Percentiles rank a stretch among this genome's conserved stretches.
phyloP scores from a whole-genome alignment of 2,113 vertebrate genomes.

The Paramormyrops kingsleyae region DNA sequence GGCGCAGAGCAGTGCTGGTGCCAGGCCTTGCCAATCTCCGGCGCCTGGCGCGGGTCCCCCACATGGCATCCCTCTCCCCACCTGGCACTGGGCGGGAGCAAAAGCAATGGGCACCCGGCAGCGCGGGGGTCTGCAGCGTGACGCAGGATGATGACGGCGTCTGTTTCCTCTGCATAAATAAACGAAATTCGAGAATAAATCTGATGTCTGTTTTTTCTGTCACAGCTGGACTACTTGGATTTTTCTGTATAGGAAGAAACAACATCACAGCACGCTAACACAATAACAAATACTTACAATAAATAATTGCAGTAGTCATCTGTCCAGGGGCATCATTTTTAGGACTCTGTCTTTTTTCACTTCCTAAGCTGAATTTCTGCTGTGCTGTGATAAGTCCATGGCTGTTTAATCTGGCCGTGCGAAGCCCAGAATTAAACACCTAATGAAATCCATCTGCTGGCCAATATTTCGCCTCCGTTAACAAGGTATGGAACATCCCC shows the following conservation, averaged over 20 bases:
- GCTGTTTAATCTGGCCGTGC: background rate
- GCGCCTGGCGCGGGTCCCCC: constrained; percentile 16
- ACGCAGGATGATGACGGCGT: background rate
- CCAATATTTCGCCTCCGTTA: background rate
- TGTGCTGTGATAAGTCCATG: background rate
- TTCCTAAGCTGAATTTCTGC: background rate
- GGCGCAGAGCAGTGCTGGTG: constrained; percentile 15
- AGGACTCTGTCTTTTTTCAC: background rate
- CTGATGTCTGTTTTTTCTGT: background rate
- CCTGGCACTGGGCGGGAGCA: background rate
- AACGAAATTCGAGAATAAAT: background rate
- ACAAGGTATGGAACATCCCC: background rate
- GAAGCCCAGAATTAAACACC: background rate
- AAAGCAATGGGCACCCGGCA: background rate
- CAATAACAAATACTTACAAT: background rate
- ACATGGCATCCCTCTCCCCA: background rate
- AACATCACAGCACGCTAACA: background rate
- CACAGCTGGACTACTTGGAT: background rate
- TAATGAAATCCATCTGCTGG: background rate
- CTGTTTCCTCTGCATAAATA: background rate
- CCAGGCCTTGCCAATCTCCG: constrained; percentile 24
- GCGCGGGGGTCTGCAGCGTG: background rate
- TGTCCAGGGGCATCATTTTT: background rate
- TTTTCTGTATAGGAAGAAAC: background rate
- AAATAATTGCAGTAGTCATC: background rate